phyloP scores from a whole-genome alignment of 2,888 invertebrate species.

The Invenusta paracnida region DNA sequence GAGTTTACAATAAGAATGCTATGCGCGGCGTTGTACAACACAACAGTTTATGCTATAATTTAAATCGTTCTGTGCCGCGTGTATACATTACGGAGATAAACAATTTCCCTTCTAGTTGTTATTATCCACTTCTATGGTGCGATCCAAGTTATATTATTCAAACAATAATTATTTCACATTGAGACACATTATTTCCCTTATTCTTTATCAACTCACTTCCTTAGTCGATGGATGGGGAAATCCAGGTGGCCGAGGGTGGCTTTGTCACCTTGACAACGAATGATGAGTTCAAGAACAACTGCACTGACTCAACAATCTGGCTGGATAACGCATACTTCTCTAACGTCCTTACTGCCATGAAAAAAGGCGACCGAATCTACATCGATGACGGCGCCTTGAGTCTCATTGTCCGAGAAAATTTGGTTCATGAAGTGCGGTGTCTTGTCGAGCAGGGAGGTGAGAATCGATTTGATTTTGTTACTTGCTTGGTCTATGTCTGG shows the following conservation, averaged over 20 bases:
- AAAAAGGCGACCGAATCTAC: slow-evolving; percentile 33
- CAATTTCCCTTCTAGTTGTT: too few species aligned
- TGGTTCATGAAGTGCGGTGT: neutral
- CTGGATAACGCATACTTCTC: slow-evolving; percentile 40
- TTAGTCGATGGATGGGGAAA: neutral
- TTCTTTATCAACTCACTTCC: neutral
- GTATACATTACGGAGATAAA: too few species aligned
- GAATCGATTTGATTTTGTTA: too few species aligned
- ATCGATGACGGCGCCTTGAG: slow-evolving; percentile 31
- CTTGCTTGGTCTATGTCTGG: too few species aligned
- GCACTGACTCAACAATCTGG: slow-evolving; percentile 35
- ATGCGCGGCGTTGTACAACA: too few species aligned
- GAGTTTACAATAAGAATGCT: too few species aligned
- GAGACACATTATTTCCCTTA: too few species aligned
- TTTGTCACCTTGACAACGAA: slow-evolving; percentile 39
- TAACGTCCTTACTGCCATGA: slow-evolving; percentile 42
- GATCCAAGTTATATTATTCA: too few species aligned
- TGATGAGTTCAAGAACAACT: slow-evolving; percentile 22
- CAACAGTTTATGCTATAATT: too few species aligned
- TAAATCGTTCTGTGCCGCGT: too few species aligned
- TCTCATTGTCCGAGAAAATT: slow-evolving; percentile 30
- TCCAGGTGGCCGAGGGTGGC: slow-evolving; percentile 34
- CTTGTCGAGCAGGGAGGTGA: slow-evolving; percentile 38
- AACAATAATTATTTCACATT: too few species aligned
- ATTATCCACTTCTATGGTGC: too few species aligned